phyloP scores from a whole-genome alignment of 2,113 vertebrate species.

The Numida meleagris region DNA sequence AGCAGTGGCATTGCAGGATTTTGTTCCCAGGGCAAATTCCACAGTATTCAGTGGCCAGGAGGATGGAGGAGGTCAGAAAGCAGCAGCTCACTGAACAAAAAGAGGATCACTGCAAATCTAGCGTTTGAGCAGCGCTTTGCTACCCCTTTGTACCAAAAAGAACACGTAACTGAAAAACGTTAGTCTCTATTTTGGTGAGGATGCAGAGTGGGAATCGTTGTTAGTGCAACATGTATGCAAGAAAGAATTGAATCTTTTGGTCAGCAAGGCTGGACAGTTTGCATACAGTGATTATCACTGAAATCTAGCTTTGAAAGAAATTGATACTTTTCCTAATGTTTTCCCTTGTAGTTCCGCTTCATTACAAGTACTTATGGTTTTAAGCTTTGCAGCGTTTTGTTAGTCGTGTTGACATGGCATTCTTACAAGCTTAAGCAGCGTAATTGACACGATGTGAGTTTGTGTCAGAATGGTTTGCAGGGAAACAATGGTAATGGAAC shows the following conservation, averaged over 20 bases:
- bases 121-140: neutral
- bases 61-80: neutral
- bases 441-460: neutral
- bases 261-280: neutral
- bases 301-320: neutral
- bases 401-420: neutral
- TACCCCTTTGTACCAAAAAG: neutral
- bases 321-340: neutral
- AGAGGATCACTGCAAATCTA: neutral
- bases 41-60: neutral
- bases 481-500: neutral
- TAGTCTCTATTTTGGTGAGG: neutral
- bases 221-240: neutral
- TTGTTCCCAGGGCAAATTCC: neutral
- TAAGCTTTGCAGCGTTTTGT: neutral
- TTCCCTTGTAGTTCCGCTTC: neutral
- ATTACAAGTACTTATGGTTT: neutral
- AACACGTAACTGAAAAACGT: neutral
- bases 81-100: neutral
- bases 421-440: neutral
- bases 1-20: neutral
- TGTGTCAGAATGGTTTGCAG: neutral
- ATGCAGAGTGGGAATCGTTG: neutral
- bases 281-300: neutral
- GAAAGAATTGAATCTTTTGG: neutral